Evolutionary conservation across 2,113 vertebrate genomes (phyloP), one percentile per base, ranked within the genome.

Genomic region (Corapipo altera): DNA sequence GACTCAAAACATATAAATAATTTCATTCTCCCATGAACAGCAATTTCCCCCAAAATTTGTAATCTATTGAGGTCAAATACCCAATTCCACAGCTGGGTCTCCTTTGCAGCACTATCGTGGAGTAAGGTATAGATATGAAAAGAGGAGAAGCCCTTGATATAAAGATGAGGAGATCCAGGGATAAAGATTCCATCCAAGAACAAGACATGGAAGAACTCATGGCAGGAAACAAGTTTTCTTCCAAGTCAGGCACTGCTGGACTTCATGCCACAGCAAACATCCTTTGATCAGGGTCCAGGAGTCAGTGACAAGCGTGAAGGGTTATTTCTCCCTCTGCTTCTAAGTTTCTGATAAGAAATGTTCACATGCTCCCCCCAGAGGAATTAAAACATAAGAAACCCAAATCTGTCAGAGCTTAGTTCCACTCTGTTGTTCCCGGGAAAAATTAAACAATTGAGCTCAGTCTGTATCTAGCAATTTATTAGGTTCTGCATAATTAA

Each of bases 401-500:
- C 66, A 78, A 66, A 76, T 88, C n/a, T 88, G 66, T 66, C 81
- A 71, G 71, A 81, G 43, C 6, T 96, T 70, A 89, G 88, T 61
- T 93, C 54, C 64, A 58, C 66, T 69, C 46, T 46, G 66, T 15
- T 65, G 64, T 74, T 51, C 71, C 69, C 0, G 0, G 66, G 74
- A 33, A 86, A 89, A 76, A 89, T 15, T 71, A 51, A 91, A 90
- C 54, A 39, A 54, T 5, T 51, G 52, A 91, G 59, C n/a, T 85
- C 43, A 30, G 69, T 16, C 59, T 35, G 21, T 7, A 46, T 15
- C 18, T 62, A 71, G 48, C 44, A 78, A 84, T 89, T 65, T 57
- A 78, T 91, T 86, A 78, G 48, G 43, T 46, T 48, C 32, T 96
- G 65, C 79, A 49, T 94, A 92, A 94, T 94, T 88, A 91, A 94